Evolutionary conservation across 2,113 vertebrate genomes (phyloP), one percentile per base, ranked within the genome.

Genomic region (Proterorhinus semilunaris): DNA sequence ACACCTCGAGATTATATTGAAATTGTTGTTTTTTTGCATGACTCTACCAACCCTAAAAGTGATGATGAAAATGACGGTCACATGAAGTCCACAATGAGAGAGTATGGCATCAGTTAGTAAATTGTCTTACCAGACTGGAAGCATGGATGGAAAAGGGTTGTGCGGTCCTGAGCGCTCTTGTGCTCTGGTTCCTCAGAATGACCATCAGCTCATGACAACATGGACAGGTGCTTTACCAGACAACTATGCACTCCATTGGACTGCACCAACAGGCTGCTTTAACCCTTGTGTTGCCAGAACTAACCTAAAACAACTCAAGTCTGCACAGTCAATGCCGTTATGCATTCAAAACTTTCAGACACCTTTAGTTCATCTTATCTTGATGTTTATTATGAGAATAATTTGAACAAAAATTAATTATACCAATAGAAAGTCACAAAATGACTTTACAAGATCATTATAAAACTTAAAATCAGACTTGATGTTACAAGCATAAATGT

Each of bases 171-270:
- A 58, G 54, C 68, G 10, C 6, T 51, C 48, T 73, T 65, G 69
- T 62, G 66, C 75, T 49, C 66, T 69, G 62, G 67, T 36, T 44
- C 27, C 12, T 10, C 70, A 55, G 58, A 69, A 69, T 45, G 55
- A 74, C 43, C 7, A 77, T 78, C 75, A 80, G 75, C 74, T 82
- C 69, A 69, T 72, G 70, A 74, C 43, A 78, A 57, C 46, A n/a
- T 49, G 16, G 71, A 76, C 74, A 72, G 57, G 72, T 71, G 69
- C 50, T 64, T 68, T 68, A 65, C 50, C 46, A 42, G 55, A 17
- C 46, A 64, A 21, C 43, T 47, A 27, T 55, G 44, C 69, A 58
- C 74, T 72, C 36, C 17, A n/a, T 45, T 8, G 44, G 17, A 53
- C 17, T 63, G 10, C n/a, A 45, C 49, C 16, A 27, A 15, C 21